Evolutionary conservation across 1,140 invertebrate species (phyloP), one percentile per base, ranked within the genome.

Genomic region (Homalodisca vitripennis): DNA sequence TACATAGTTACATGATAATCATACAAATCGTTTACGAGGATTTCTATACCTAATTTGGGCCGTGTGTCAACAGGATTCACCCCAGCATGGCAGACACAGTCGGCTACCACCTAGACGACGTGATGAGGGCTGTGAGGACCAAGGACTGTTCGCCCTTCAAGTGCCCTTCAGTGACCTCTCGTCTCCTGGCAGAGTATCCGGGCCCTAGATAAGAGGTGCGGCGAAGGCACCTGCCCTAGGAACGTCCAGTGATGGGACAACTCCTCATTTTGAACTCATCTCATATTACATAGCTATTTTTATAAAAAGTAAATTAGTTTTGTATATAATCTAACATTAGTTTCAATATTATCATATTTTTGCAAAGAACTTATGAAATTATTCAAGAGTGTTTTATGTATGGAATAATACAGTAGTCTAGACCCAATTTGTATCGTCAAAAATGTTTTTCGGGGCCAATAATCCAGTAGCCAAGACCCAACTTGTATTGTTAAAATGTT

Each of bases 111-210:
- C 80, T 87, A 26, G 79, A 83, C 60, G 84, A 87, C 71, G 86
- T 87, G 22, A 87, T 87, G 82, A 79, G 80, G 24, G 85, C 86
- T 10, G 81, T 87, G 3, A 82, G 82, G 73, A 79, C 75, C 34
- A 79, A 82, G 74, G 82, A 86, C 71, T 87, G 86, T 76, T 83
- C 82, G 24, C 78, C 78, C 75, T 87, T 86, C 76, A 71, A 76
- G 26, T 87, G 85, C 68, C 79, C 71, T 27, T 41, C 65, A 51
- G 48, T 48, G 14, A 32, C 63, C 27, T 10, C 60, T 12, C 34
- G 34, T 6, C 6, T 10, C 6, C 34, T 41, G 6, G 34, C 34
- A 41, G 6, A 51, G n/a, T 51, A 51, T 22, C 48, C 48, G n/a
- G 48, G 48, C 3, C 48, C 48, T 14, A 51, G 48, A 20, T 51